A percentile compares a stretch with the other conserved stretches of the same genome.
These are phyloP conservation scores for Leiothrix lutea DNA, from an alignment of 2,113 vertebrate genomes.

Conservation along the genomic window DNA sequence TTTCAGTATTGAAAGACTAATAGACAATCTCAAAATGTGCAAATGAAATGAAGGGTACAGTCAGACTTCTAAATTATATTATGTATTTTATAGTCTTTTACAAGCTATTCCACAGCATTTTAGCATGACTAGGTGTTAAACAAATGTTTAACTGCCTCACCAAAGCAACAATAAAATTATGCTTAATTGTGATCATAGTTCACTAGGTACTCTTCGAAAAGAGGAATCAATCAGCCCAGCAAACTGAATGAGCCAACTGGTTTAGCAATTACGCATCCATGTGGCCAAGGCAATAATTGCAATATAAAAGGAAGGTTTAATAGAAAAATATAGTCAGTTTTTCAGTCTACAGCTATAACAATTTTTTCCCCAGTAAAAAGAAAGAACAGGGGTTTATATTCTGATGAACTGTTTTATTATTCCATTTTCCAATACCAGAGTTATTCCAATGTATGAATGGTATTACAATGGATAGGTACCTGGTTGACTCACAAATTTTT, in stretches of 20 bases:
- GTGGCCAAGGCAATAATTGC: neutral
- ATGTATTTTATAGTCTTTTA: slow-evolving; percentile 1
- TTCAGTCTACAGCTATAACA: neutral
- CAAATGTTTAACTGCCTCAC: neutral
- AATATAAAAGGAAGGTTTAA: neutral
- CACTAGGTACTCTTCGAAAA: neutral
- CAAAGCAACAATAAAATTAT: neutral
- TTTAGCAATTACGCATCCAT: neutral
- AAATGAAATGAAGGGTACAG: neutral
- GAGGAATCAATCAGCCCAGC: neutral
- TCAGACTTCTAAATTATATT: neutral
- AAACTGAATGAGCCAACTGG: neutral
- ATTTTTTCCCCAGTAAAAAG: neutral
- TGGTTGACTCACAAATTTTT: neutral
- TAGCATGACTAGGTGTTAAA: neutral
- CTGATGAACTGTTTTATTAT: neutral
- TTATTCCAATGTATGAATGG: neutral
- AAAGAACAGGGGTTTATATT: neutral
- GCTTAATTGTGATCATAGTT: neutral
- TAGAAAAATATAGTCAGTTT: neutral
- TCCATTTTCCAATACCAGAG: neutral
- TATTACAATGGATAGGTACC: neutral
- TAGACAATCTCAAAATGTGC: neutral
- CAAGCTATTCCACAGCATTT: neutral
- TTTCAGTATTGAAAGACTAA: neutral